Evolutionary conservation across 2,888 invertebrate genomes (phyloP).

Genomic region (Aromia moschata): DNA sequence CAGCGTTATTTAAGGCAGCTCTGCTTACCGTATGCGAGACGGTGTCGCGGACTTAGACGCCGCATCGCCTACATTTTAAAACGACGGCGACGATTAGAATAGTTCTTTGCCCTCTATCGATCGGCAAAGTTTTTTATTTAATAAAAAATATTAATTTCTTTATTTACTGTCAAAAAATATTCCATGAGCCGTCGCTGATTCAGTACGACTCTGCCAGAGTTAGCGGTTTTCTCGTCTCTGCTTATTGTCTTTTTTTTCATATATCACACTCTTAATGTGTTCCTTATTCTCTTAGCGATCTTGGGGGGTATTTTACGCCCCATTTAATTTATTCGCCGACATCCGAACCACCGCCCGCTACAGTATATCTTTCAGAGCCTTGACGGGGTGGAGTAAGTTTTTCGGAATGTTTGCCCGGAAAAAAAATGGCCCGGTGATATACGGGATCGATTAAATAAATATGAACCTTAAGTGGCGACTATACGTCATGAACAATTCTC

Average conservation of each 20-base stretch:
- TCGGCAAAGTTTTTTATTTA: too few relatives aligned
- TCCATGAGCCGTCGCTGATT: too few relatives aligned
- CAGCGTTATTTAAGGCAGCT: too few relatives aligned
- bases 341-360: conserved; percentile 4
- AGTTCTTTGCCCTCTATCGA: too few relatives aligned
- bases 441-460: conserved; percentile 3
- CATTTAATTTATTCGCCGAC: conserved; percentile 23
- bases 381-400: neutral
- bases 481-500: neutral
- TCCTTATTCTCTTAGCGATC: conserved; percentile 20
- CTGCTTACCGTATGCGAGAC: too few relatives aligned
- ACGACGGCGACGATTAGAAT: too few relatives aligned
- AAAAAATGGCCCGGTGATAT: neutral
- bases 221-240: too few relatives aligned
- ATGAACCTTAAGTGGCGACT: conserved; percentile 7
- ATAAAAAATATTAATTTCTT: too few relatives aligned
- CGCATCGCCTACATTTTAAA: too few relatives aligned
- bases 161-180: too few relatives aligned
- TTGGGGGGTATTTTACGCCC: conserved; percentile 18
- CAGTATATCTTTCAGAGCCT: conserved; percentile 8
- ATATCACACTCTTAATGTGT: conserved; percentile 12
- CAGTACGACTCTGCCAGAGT: too few relatives aligned
- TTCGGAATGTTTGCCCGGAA: neutral
- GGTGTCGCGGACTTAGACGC: too few relatives aligned
- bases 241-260: conserved; percentile 21